Conservation (phyloP, 2,797 vertebrate species). For the Buphagus erythrorhynchus region DNA sequence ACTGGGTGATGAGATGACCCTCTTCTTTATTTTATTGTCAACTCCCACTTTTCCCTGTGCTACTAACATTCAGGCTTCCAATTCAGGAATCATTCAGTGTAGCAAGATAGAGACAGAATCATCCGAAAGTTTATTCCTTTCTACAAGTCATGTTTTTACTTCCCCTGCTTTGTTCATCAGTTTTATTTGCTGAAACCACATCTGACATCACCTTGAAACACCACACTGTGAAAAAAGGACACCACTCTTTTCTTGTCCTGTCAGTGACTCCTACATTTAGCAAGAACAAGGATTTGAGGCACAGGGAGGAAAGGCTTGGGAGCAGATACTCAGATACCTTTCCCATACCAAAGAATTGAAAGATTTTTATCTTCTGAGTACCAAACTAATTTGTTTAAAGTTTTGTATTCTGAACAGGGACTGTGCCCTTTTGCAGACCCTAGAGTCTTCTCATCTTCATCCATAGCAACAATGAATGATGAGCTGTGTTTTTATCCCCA, state of each 20-base stretch:
- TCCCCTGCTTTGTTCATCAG: background rate
- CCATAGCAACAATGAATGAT: background rate
- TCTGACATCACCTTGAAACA: background rate
- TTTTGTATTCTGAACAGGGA: background rate
- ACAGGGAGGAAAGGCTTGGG: background rate
- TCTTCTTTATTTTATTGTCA: background rate
- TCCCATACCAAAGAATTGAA: background rate
- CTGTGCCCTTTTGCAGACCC: background rate
- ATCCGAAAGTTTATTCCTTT: background rate
- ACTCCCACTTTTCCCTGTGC: fast-evolving
- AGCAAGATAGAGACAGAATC: background rate
- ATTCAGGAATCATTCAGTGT: background rate
- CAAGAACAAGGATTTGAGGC: background rate
- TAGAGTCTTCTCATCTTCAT: background rate
- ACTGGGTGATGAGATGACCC: background rate
- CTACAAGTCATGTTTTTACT: background rate
- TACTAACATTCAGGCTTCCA: background rate
- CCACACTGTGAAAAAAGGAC: background rate
- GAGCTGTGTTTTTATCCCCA: background rate
- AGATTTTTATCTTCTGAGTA: background rate
- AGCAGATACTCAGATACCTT: background rate
- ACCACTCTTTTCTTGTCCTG: background rate
- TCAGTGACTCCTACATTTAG: background rate
- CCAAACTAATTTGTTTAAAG: background rate
- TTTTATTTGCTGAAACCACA: background rate